Base-by-base conservation (phyloP, 2,888 invertebrate species). In the Arenicola marina region DNA sequence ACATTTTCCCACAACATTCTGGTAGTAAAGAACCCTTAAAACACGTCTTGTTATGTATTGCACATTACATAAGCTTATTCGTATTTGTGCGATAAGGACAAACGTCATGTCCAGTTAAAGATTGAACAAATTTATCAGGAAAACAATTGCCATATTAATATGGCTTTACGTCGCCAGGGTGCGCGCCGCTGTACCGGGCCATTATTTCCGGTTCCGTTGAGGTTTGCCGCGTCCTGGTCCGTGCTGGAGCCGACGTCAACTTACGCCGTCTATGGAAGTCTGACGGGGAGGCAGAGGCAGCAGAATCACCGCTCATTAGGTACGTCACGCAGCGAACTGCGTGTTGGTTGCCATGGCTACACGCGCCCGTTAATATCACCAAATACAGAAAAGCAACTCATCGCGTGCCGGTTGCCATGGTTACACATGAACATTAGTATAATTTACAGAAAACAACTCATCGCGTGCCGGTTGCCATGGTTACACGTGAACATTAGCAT, bases 191-290 rank as follows among this genome's bases (percentile, higher is more conserved):
- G 38, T 78, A 76, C 63, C 65, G 76, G 24, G 76, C 80, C 31
- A 73, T 80, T 15, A 57, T 78, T n/a, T 73, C 72, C 51, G 75
- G 76, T 64, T 65, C 67, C 31, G 67, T 70, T 0, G 58, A 51
- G 21, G 51, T 64, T 38, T 61, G 63, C 51, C 57, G 58, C 15
- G 21, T 54, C 26, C 48, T 66, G 26, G 51, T 79, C 33, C 73
- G 72, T 44, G 76, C 73, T 4, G 77, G 79, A n/a, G 79, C 78
- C 11, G 76, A 80, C 59, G 78, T 79, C n/a, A 79, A 80, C 61
- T 68, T 76, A 18, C 4, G 59, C 4, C 33, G 59, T 18, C 54
- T 59, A 4, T 48, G 48, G 4, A 59, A 59, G 3, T 24, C 53
- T n/a, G 43, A 24, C 11, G 61, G 61, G 4, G 64, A 64, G 24